Conservation (phyloP, 2,797 vertebrate species). For the Pseudopleuronectes americanus region DNA sequence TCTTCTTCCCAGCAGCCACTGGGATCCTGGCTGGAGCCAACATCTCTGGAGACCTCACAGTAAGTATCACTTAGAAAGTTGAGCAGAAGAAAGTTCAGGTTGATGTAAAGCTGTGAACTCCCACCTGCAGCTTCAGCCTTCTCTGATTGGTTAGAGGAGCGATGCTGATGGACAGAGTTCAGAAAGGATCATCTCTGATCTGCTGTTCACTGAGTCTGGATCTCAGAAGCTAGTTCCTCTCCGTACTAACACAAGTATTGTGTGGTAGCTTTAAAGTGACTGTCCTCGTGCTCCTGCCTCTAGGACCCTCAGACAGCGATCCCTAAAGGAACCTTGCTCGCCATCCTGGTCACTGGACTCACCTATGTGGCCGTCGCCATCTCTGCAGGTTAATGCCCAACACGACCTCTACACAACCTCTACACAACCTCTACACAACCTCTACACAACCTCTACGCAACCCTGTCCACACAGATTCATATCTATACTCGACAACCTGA, state of each 20-base stretch:
- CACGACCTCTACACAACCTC: not conserved
- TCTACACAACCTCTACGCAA: too few species aligned
- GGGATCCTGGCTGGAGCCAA: slow-evolving; percentile 98
- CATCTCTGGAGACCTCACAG: slow-evolving; percentile 96
- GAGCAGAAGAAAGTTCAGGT: not conserved
- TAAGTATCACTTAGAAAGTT: slow-evolving; percentile 71
- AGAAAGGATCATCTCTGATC: too few species aligned
- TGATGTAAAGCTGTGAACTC: not conserved
- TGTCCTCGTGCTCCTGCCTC: slow-evolving; percentile 35
- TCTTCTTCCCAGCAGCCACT: slow-evolving; percentile 98
- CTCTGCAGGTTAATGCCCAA: slow-evolving; percentile 86
- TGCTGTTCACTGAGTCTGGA: too few species aligned
- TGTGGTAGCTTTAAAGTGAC: not conserved
- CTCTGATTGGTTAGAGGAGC: not conserved
- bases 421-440: too few species aligned
- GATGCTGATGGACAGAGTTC: too few species aligned
- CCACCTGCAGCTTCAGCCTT: not conserved
- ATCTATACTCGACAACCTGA: not conserved
- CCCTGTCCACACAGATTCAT: too few species aligned
- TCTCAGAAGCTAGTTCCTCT: too few species aligned
- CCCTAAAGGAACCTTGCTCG: slow-evolving; percentile 95
- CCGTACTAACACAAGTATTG: too few species aligned
- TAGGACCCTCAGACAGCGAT: slow-evolving; percentile 97
- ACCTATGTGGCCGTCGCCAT: slow-evolving; percentile 91
- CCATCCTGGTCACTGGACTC: slow-evolving; percentile 94